Evolutionary conservation across 2,888 invertebrate genomes (phyloP), one percentile per base, ranked within the genome.

Genomic region (Zootermopsis nevadensis): DNA sequence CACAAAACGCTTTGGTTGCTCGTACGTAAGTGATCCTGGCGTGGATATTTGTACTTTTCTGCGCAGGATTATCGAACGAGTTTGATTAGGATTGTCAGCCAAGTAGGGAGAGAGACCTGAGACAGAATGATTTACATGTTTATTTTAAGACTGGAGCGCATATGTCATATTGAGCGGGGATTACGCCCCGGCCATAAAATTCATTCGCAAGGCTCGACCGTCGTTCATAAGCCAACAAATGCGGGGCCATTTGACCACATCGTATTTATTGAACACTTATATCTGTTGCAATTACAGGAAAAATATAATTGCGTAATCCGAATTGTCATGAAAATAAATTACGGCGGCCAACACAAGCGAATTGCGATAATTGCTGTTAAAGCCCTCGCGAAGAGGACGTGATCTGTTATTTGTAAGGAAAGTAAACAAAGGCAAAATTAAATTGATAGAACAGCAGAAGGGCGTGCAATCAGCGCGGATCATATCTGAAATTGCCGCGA

Each of bases 291-390:
- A 77, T 77, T 53, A 53, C 19, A 33, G 38, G 66, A 24, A 79
- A 79, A 74, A 33, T 79, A 60, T n/a, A 79, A 79, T 79, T 66
- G 55, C n/a, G 27, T 79, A 79, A 79, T 60, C 66, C 79, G 66
- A 60, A 79, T 27, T 79, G 79, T 66, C 55, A 79, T 79, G 79
- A 38, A 66, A 79, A 79, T 79, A 66, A 79, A 55, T 79, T 79
- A 66, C 74, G 12, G 22, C 38, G 74, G n/a, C 74, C 4, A 72
- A 72, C 33, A 6, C 53, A 24, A 10, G 19, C 22, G 15, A 10
- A 24, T 19, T 27, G 12, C 74, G 22, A 3, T 38, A 74, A 74
- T 74, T 8, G n/a, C 33, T n/a, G n/a, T 24, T 38, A 38, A 22
- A 38, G 15, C 74, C 19, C 31, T 38, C n/a, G 19, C 38, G 31